Evolutionary conservation across 2,113 vertebrate genomes (phyloP).

Genomic region (Corythornis cristatus): DNA sequence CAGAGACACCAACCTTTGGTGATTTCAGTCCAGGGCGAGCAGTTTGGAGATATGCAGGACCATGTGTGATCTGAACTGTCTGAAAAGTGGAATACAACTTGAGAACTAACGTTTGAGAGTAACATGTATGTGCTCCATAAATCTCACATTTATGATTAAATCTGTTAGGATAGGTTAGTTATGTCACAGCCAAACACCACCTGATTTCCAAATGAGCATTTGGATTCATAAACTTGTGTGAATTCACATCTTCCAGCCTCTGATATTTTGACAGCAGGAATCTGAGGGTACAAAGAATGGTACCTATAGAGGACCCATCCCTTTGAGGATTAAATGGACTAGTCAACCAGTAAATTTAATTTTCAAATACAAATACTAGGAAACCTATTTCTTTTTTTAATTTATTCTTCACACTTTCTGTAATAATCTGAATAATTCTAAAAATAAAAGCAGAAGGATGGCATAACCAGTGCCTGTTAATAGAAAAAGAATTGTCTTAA

Average conservation of each 20-base stretch:
- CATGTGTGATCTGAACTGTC: background rate
- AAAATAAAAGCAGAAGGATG: constrained; percentile 73
- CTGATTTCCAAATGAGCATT: background rate
- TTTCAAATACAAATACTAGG: constrained; percentile 26
- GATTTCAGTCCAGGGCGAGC: background rate
- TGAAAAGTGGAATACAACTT: background rate
- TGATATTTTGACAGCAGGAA: background rate
- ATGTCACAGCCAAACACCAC: background rate
- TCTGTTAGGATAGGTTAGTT: background rate
- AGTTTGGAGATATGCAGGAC: background rate
- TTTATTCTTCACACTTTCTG: constrained; percentile 64
- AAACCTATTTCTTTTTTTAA: constrained; percentile 42
- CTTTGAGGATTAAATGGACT: constrained; percentile 33
- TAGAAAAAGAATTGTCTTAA: constrained; percentile 71
- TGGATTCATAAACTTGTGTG: background rate
- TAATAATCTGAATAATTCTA: constrained; percentile 65
- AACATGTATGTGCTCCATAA: background rate
- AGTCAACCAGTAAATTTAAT: constrained; percentile 65
- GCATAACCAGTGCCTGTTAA: constrained; percentile 50
- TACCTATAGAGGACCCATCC: background rate
- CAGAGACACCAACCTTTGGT: background rate
- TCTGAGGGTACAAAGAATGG: background rate
- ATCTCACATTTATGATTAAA: background rate
- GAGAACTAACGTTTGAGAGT: background rate
- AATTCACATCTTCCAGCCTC: background rate